phyloP scores from a whole-genome alignment of 2,113 vertebrate species.

The Tylochromis polylepis region DNA sequence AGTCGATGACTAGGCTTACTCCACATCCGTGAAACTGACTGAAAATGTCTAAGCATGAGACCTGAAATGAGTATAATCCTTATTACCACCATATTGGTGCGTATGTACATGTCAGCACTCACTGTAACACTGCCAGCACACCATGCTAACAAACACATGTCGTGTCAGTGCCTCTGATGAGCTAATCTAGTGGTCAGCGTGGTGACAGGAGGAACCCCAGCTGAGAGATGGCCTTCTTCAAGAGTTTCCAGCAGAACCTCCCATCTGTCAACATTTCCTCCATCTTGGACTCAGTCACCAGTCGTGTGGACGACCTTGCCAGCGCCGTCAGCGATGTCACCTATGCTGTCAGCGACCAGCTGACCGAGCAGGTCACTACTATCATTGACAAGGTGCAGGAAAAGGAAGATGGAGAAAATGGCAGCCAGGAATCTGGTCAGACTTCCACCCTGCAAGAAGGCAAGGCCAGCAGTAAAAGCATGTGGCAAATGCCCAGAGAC shows the following conservation, averaged over 20 bases:
- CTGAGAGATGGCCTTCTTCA: constrained; percentile 88
- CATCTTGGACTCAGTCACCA: constrained; percentile 83
- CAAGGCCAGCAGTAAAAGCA: constrained; percentile 20
- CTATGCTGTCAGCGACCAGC: constrained; percentile 83
- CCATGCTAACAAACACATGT: constrained; percentile 44
- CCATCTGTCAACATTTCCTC: constrained; percentile 86
- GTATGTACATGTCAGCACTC: background rate
- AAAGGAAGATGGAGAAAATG: constrained; percentile 59
- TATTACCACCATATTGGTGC: background rate
- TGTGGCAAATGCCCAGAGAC: constrained; percentile 38
- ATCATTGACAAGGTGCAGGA: constrained; percentile 80
- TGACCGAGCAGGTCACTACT: constrained; percentile 86
- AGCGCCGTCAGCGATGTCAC: constrained; percentile 82
- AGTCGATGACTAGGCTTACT: background rate
- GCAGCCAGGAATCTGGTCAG: constrained; percentile 14
- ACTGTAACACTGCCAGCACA: background rate
- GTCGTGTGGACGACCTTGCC: constrained; percentile 84
- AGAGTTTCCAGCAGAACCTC: constrained; percentile 85
- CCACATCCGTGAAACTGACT: background rate
- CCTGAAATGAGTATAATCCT: background rate
- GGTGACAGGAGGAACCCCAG: background rate
- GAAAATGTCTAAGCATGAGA: background rate
- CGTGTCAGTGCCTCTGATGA: constrained; percentile 51
- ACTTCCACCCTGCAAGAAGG: background rate
- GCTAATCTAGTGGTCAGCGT: constrained; percentile 30